These are phyloP conservation scores for Rhogogaster chlorosoma DNA, from an alignment of 2,888 invertebrate species.

Conservation along the genomic window DNA sequence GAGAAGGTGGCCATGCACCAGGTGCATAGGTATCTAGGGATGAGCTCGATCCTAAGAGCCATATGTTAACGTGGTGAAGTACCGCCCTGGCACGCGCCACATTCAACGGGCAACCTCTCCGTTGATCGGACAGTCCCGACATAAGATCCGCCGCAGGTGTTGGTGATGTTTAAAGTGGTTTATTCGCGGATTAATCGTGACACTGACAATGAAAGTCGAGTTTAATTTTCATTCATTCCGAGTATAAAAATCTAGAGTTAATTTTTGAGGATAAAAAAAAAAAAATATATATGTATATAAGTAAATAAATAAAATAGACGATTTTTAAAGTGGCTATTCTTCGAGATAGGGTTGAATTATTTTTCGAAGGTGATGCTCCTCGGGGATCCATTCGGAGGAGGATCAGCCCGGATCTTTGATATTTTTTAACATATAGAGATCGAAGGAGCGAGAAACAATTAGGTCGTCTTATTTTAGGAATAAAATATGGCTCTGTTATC, in stretches of 20 bases:
- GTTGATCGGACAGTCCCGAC: constrained; percentile 46
- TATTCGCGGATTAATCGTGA: background rate
- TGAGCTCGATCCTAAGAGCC: constrained; percentile 73
- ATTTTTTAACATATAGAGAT: constrained; percentile 15
- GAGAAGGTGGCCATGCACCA: constrained; percentile 64
- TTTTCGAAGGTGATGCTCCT: constrained; percentile 26
- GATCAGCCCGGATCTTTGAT: constrained; percentile 36
- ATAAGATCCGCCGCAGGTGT: constrained; percentile 37
- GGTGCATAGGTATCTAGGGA: constrained; percentile 73
- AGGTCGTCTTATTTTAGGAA: background rate
- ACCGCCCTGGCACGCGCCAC: constrained; percentile 74
- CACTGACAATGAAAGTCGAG: background rate
- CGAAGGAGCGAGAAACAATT: background rate
- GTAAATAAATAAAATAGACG: background rate
- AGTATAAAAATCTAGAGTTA: background rate
- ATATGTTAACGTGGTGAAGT: constrained; percentile 75
- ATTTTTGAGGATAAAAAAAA: background rate
- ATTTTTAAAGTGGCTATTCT: background rate
- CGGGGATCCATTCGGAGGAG: constrained; percentile 37
- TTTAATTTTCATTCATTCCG: background rate
- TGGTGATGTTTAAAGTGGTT: constrained; percentile 41
- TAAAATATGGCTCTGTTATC: constrained; percentile 71
- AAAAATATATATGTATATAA: background rate
- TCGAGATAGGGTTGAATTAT: background rate
- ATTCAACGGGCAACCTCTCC: constrained; percentile 72